These are phyloP conservation scores for Oryzias woworae DNA, from an alignment of 2,113 vertebrate genomes.

Conservation along the genomic window DNA sequence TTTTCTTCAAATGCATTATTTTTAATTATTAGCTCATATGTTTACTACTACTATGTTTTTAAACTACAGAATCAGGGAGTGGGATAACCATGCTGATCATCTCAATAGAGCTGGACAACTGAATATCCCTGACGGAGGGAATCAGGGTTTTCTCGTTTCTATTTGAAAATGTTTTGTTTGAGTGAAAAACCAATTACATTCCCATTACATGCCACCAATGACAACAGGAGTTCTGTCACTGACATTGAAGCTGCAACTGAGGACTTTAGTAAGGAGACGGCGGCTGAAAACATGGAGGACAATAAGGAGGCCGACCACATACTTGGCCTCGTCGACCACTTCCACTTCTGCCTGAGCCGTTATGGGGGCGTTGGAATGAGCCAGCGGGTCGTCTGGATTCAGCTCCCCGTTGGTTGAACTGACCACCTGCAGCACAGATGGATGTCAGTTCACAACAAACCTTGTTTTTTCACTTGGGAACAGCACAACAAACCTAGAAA, in stretches of 20 bases:
- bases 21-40: too few relatives aligned
- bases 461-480: background rate
- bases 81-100: too few relatives aligned
- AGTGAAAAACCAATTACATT: too few relatives aligned
- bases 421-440: slow-evolving; percentile 87
- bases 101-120: too few relatives aligned
- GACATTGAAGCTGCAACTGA: slow-evolving; percentile 7
- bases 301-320: slow-evolving; percentile 71
- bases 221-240: too few relatives aligned
- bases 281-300: slow-evolving; percentile 38
- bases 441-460: slow-evolving; percentile 19
- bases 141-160: too few relatives aligned
- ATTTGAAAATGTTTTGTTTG: too few relatives aligned
- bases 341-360: slow-evolving; percentile 95
- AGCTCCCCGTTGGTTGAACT: slow-evolving; percentile 98
- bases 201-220: too few relatives aligned
- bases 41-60: too few relatives aligned
- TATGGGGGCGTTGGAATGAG: slow-evolving; percentile 93
- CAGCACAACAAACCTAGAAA: background rate
- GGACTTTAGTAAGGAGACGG: slow-evolving; percentile 27
- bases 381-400: slow-evolving; percentile 90
- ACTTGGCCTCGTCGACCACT: slow-evolving; percentile 98
- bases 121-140: too few relatives aligned
- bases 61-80: too few relatives aligned
- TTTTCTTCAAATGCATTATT: too few relatives aligned